Conservation (phyloP, 2,888 invertebrate species). For the Callyntrura guangdongensis region DNA sequence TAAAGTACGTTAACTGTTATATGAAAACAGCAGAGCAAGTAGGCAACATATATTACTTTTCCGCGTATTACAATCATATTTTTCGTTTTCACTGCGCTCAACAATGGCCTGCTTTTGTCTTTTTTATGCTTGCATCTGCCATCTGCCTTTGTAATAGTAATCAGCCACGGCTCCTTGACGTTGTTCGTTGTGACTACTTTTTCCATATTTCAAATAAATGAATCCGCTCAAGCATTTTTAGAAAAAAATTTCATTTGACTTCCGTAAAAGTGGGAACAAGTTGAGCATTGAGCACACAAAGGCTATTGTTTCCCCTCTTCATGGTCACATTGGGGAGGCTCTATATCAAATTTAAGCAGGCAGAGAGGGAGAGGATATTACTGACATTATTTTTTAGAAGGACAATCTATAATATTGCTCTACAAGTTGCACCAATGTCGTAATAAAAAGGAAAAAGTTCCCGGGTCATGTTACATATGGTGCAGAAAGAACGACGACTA, state of each 20-base stretch:
- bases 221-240: constrained; percentile 41
- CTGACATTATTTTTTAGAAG: no score
- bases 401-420: no score
- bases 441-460: no score
- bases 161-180: background rate
- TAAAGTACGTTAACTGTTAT: background rate
- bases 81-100: constrained; percentile 19
- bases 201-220: constrained; percentile 65
- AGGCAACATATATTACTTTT: constrained; percentile 51
- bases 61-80: constrained; percentile 55
- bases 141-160: background rate
- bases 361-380: no score
- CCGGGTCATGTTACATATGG: no score
- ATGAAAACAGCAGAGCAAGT: background rate
- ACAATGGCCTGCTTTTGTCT: constrained; percentile 7
- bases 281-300: background rate
- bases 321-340: no score
- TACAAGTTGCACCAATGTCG: no score
- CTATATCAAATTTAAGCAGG: no score
- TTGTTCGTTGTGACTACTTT: constrained; percentile 44
- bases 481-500: no score
- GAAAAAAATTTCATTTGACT: constrained; percentile 59
- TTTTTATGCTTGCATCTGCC: background rate
- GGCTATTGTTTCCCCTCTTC: background rate
- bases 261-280: background rate